Evolutionary conservation across 2,888 invertebrate species (phyloP).

Genomic region (Acanthosepion pharaonis): DNA sequence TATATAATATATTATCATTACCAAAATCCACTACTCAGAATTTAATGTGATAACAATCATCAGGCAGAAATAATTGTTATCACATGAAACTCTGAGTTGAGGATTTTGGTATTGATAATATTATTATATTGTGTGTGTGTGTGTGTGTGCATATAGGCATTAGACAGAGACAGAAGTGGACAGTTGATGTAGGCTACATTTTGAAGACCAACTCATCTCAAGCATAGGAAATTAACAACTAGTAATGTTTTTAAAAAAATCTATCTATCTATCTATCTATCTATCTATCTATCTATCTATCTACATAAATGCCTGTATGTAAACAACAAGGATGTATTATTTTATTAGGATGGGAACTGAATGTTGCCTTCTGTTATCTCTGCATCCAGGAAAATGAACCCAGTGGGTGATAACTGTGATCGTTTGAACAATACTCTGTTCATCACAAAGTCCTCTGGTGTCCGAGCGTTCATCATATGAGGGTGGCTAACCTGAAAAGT

Average conservation of each 20-base stretch:
- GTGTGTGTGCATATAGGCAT: background rate
- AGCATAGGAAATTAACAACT: too few species aligned
- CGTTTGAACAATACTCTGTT: background rate
- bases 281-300: background rate
- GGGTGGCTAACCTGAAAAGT: slow-evolving; percentile 23
- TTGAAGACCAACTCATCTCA: too few species aligned
- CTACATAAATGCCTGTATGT: background rate
- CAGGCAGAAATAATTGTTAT: too few species aligned
- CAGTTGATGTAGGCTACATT: too few species aligned
- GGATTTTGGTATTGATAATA: too few species aligned
- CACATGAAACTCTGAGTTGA: too few species aligned
- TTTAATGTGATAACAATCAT: too few species aligned
- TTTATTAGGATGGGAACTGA: background rate
- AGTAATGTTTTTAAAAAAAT: too few species aligned
- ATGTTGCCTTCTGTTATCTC: background rate
- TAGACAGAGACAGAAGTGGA: too few species aligned
- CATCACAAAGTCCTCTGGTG: slow-evolving; percentile 13
- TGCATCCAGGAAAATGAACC: background rate
- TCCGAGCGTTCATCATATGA: slow-evolving; percentile 33
- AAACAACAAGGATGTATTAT: background rate
- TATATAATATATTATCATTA: too few species aligned
- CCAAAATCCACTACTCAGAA: too few species aligned
- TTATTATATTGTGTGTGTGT: too few species aligned
- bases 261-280: background rate
- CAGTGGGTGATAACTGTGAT: background rate